Evolutionary conservation across 2,113 vertebrate genomes (phyloP).

Genomic region (Isurus oxyrinchus): DNA sequence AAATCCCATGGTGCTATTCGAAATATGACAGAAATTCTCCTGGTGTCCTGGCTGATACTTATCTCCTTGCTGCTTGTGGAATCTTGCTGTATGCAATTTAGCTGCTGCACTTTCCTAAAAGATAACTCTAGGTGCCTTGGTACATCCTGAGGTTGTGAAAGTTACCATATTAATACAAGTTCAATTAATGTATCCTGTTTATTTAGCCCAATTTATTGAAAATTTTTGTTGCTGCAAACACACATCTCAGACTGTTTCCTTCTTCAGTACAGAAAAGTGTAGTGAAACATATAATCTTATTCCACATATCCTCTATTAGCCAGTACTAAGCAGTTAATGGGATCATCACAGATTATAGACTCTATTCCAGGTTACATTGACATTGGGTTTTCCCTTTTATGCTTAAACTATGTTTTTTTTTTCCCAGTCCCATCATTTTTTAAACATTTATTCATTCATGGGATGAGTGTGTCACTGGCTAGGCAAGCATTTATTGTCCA

Average conservation of each 20-base stretch:
- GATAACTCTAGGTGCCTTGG: neutral
- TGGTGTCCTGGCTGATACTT: neutral
- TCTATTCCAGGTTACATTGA: constrained; percentile 31
- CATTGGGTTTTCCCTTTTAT: constrained; percentile 31
- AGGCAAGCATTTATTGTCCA: too few relatives aligned
- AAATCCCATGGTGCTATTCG: neutral
- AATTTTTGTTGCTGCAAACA: neutral
- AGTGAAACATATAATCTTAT: constrained; percentile 24
- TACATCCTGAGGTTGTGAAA: neutral
- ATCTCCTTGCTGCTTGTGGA: neutral
- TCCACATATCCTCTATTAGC: neutral
- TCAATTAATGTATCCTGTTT: neutral
- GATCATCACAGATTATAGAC: constrained; percentile 18
- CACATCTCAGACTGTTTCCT: neutral
- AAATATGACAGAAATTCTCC: neutral
- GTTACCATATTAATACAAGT: neutral
- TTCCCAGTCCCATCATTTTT: neutral
- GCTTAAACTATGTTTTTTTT: neutral
- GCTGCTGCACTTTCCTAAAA: neutral
- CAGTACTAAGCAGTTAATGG: constrained; percentile 11
- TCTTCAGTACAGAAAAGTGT: neutral
- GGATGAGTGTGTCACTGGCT: too few relatives aligned
- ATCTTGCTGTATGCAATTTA: neutral
- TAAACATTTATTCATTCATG: too few relatives aligned
- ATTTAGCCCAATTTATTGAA: neutral